Evolutionary conservation across 2,888 invertebrate genomes (phyloP), one percentile per base, ranked within the genome.

Genomic region (Rhynchonema sp.): DNA sequence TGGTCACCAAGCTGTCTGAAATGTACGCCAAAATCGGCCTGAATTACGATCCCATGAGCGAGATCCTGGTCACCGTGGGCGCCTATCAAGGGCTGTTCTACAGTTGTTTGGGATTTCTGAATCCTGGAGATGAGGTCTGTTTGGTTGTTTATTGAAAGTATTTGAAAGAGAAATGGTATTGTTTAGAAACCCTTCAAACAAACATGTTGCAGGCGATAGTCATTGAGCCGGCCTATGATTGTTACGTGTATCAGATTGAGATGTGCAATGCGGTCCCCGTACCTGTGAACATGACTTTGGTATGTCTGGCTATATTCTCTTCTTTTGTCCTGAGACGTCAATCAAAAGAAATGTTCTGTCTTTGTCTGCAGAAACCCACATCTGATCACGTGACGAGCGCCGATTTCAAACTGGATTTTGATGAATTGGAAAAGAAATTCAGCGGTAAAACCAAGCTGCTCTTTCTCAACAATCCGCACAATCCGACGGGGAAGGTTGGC

Each of bases 211-310:
- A 92, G 78, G 91, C 89, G 60, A 90, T 96, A 62, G 87, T 98
- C 28, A 90, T 98, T 64, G 98, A 98, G 74, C 98, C 98, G 0
- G 96, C 84, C 76, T 99, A 91, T 73, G 98, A 98, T 75, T 96
- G 94, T 72, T 98, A 99, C 71, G 87, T 86, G 66, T 90, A 91
- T 1, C 91, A 96, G 86, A 85, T 92, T 22, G 81, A 79, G 65
- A 82, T 83, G 67, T 89, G 90, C 1, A 87, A 89, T 1, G 98
- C 92, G 0, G 77, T 81, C 25, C 84, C 90, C 0, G 84, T 81
- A 63, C 94, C 86, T 72, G 86, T 96, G 65, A 84, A 94, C 0
- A 77, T 98, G 27, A 81, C 84, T 74, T 84, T 86, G 62, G 70
- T 71, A 38, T n/a, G n/a, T n/a, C n/a, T n/a, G n/a, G n/a, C n/a